Evolutionary conservation across 2,797 vertebrate genomes (phyloP).

Genomic region (Oreortyx pictus): DNA sequence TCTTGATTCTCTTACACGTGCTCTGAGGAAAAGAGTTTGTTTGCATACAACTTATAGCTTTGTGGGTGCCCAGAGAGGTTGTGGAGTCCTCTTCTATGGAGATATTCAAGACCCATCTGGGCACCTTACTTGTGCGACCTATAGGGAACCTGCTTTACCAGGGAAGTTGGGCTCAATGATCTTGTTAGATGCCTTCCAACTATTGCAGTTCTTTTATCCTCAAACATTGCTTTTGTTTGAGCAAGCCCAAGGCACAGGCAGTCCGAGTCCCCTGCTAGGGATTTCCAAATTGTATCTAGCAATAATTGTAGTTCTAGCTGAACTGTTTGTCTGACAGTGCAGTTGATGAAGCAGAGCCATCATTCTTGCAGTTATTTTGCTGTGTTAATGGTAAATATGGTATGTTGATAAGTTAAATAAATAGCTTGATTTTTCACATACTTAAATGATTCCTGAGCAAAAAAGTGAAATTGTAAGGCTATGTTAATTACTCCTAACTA

Average conservation of each 20-base stretch:
- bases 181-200: too few species aligned
- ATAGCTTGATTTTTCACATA: not conserved
- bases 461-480: not conserved
- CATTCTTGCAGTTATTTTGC: not conserved
- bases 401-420: not conserved
- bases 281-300: not conserved
- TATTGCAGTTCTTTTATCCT: not conserved
- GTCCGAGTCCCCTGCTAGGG: not conserved
- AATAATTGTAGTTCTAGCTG: not conserved
- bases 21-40: not conserved
- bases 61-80: not conserved
- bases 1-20: not conserved
- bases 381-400: not conserved
- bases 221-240: not conserved
- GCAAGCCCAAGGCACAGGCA: not conserved
- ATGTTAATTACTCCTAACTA: not conserved
- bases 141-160: too few species aligned
- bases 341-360: not conserved
- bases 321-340: not conserved
- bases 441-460: not conserved
- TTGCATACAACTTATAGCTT: not conserved
- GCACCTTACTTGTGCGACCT: too few species aligned
- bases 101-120: too few species aligned
- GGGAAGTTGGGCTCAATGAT: too few species aligned
- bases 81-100: too few species aligned